Percentiles rank a stretch among this genome's conserved stretches.
Conservation (phyloP, 1,140 invertebrate genomes). For the Penaeus indicus region DNA sequence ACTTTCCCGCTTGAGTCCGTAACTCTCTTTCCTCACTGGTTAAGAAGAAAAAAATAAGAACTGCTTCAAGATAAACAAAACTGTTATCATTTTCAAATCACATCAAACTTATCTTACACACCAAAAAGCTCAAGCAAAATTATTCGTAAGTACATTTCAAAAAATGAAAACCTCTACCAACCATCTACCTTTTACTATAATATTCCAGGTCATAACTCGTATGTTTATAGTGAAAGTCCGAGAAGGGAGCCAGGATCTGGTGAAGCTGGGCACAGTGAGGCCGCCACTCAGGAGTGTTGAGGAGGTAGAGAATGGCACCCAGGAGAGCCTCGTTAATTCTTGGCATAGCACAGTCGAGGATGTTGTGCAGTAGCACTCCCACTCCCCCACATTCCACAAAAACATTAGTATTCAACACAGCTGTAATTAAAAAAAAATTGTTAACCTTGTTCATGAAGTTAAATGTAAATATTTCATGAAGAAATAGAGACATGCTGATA, state of each 20-base stretch:
- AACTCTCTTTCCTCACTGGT: conserved; percentile 84
- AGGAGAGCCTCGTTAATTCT: conserved; percentile 83
- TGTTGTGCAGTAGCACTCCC: conserved; percentile 83
- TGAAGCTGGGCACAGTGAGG: conserved; percentile 81
- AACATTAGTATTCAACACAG: conserved; percentile 84
- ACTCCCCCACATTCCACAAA: conserved; percentile 88
- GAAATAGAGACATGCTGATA: neutral
- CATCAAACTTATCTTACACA: too few relatives aligned
- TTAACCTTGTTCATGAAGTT: conserved; percentile 46
- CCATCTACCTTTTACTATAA: conserved; percentile 43
- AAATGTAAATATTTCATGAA: neutral
- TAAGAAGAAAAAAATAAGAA: neutral
- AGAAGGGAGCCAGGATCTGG: conserved; percentile 89
- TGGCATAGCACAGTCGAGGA: conserved; percentile 83
- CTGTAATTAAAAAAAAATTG: conserved; percentile 71
- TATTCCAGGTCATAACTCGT: conserved; percentile 59
- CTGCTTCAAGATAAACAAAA: too few relatives aligned
- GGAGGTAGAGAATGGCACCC: conserved; percentile 85
- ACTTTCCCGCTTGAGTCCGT: conserved; percentile 84
- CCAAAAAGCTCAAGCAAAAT: too few relatives aligned
- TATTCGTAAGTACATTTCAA: too few relatives aligned
- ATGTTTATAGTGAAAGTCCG: conserved; percentile 86
- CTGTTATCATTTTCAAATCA: too few relatives aligned
- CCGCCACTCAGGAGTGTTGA: conserved; percentile 89
- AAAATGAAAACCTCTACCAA: too few relatives aligned